These are phyloP conservation scores for Lytechinus variegatus DNA, from an alignment of 35 echinoderm and acorn worm genomes.

Conservation along the genomic window DNA sequence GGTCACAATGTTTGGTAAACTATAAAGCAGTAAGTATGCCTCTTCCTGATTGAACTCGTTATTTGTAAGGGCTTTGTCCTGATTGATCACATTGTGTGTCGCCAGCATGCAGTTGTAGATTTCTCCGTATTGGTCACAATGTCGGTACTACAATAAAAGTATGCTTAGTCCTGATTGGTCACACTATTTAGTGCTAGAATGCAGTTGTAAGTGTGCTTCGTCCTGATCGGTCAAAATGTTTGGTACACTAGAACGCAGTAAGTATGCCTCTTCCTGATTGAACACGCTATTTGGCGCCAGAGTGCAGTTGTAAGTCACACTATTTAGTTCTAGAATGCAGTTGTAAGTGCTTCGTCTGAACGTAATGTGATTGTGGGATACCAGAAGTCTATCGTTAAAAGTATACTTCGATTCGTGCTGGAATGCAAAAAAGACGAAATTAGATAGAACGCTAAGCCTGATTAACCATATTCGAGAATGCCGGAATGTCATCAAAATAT, in stretches of 20 bases:
- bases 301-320: constrained; percentile 57
- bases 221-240: constrained; percentile 49
- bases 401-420: no score
- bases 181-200: neutral
- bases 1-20: constrained; percentile 36
- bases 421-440: no score
- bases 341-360: no score
- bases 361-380: no score
- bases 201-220: neutral
- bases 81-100: constrained; percentile 58
- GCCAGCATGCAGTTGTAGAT: constrained; percentile 56
- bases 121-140: no score
- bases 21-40: neutral
- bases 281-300: constrained; percentile 47
- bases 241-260: constrained; percentile 58
- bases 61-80: constrained; percentile 43
- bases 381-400: no score
- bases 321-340: no score
- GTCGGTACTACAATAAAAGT: neutral
- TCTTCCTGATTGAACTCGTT: no score
- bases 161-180: neutral
- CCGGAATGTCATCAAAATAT: neutral
- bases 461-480: neutral
- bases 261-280: no score
- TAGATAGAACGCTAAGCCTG: neutral